Evolutionary conservation across 2,797 vertebrate genomes (phyloP), one percentile per base, ranked within the genome.

Genomic region (Esox masquinongy): DNA sequence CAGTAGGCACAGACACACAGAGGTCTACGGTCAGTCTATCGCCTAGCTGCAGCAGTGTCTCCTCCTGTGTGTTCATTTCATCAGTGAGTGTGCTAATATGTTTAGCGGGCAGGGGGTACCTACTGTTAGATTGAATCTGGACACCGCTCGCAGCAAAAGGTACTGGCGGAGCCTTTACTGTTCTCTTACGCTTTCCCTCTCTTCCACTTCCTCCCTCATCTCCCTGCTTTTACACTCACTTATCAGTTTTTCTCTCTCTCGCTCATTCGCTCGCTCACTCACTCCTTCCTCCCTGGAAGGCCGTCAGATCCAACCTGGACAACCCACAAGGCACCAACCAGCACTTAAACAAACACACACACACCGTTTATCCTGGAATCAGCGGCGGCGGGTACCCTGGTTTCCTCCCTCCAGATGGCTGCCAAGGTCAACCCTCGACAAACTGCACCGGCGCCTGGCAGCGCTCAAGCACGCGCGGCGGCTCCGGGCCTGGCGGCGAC

Each of bases 1-100:
- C 67, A 47, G 67, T 68, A 5, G 14, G 1, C 34, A 47, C 67
- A 15, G 19, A 39, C 36, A 16, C 66, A 39, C 67, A 68, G 19
- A 64, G 31, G 0, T 19, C 16, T 39, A 51, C 50, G 19, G 12
- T 14, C 49, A 50, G 29, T 31, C 29, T 31, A 31, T 64, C 26
- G 24, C 77, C 76, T 73, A 86, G 82, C 81, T 83, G 78, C 81
- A 73, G 84, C 73, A 22, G 51, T 56, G 51, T 76, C 63, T 74
- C 70, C 74, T 76, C 68, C 59, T 17, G 61, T 34, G 74, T 84
- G 85, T 86, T 81, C 82, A 79, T 88, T 80, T 82, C 81, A 85
- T 85, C 82, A 81, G 80, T 83, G 77, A 17, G 29, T 56, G 50
- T 16, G 74, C 75, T 75, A 72, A 81, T 82, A 79, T 68, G 66